phyloP scores from a whole-genome alignment of 1,140 invertebrate genomes.

The Hypothenemus hampei region DNA sequence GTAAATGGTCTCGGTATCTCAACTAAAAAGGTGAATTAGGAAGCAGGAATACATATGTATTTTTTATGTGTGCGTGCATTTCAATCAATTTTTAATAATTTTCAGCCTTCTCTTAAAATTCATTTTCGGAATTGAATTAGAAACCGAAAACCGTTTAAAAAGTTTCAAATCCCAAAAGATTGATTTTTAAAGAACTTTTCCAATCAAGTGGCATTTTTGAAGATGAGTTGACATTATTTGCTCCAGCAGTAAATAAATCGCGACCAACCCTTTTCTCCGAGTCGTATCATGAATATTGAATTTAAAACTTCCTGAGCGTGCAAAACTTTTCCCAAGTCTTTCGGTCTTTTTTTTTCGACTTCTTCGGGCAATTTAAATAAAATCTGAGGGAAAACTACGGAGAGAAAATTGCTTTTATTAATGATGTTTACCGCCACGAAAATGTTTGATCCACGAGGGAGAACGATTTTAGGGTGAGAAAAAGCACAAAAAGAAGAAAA shows the following conservation, averaged over 20 bases:
- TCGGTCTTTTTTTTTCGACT: constrained; percentile 20
- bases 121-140: no score
- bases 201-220: constrained; percentile 18
- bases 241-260: constrained; percentile 28
- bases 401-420: constrained; percentile 37
- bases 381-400: constrained; percentile 31
- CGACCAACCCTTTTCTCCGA: constrained; percentile 30
- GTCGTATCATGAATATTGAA: constrained; percentile 37
- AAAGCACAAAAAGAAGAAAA: no score
- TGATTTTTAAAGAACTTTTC: constrained; percentile 6
- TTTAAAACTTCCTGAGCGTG: constrained; percentile 30
- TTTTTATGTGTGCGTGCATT: no score
- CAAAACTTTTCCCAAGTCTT: constrained; percentile 25
- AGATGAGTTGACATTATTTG: constrained; percentile 17
- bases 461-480: constrained; percentile 1
- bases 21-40: no score
- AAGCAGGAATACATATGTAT: no score
- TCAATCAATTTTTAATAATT: no score
- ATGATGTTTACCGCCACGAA: constrained; percentile 34
- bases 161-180: not conserved
- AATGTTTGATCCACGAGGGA: constrained; percentile 21
- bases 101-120: no score
- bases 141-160: not conserved
- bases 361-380: constrained; percentile 33
- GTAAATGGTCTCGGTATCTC: no score